These are phyloP conservation scores for Caenorhabditis japonica DNA, from an alignment of 2,888 invertebrate genomes.

Conservation along the genomic window DNA sequence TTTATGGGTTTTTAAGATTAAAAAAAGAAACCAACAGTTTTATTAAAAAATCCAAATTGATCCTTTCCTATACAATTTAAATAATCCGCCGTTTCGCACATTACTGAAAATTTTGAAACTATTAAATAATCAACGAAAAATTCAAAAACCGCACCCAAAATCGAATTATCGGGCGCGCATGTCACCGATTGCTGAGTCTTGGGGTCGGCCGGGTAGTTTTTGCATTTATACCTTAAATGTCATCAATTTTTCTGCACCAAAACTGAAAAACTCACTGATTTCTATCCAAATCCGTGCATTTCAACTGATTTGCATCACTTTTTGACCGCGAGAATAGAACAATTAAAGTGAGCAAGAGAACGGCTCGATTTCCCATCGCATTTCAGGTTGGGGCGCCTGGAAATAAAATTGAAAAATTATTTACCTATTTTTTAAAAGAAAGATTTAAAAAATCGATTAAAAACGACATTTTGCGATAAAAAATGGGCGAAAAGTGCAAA, in stretches of 20 bases:
- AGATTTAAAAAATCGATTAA: too few relatives aligned
- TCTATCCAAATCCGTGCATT: constrained; percentile 27
- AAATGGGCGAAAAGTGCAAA: too few relatives aligned
- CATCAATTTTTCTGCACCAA: neutral
- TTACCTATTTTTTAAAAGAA: too few relatives aligned
- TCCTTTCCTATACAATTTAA: constrained; percentile 48
- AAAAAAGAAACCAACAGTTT: constrained; percentile 45
- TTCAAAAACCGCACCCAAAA: constrained; percentile 53
- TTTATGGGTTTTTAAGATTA: neutral
- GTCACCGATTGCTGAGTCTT: constrained; percentile 62
- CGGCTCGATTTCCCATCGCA: constrained; percentile 2
- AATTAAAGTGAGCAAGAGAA: constrained; percentile 1
- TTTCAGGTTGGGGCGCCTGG: neutral
- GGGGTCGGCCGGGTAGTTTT: constrained; percentile 43
- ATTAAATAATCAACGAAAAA: too few relatives aligned
- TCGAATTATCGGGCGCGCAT: constrained; percentile 67
- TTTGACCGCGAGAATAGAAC: constrained; percentile 9
- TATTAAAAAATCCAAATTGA: constrained; percentile 42
- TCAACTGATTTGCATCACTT: constrained; percentile 25
- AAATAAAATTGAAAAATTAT: too few relatives aligned
- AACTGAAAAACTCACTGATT: constrained; percentile 1
- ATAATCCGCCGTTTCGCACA: constrained; percentile 36
- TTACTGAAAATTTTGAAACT: constrained; percentile 41
- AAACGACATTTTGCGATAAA: too few relatives aligned
- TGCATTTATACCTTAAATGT: constrained; percentile 42